These are phyloP conservation scores for Salvator merianae DNA, from an alignment of 2,113 vertebrate species.

Conservation along the genomic window DNA sequence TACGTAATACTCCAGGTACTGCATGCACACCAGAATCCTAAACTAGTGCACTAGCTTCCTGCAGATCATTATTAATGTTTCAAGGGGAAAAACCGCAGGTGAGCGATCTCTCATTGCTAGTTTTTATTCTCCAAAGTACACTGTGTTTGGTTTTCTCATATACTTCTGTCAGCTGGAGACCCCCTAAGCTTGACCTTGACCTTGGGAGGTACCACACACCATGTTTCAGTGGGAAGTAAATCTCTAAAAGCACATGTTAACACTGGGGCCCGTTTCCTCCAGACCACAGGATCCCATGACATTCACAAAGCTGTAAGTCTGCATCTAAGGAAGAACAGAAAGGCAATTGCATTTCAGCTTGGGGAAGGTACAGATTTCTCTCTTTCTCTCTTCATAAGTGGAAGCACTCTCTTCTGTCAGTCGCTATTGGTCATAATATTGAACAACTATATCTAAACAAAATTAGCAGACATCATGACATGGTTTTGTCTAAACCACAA, in stretches of 20 bases:
- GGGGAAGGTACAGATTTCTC: too few relatives aligned
- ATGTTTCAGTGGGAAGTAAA: constrained; percentile 44
- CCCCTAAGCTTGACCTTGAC: constrained; percentile 61
- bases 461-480: too few relatives aligned
- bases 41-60: constrained; percentile 56
- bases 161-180: constrained; percentile 55
- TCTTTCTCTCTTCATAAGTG: not conserved
- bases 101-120: constrained; percentile 50
- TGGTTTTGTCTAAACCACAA: too few relatives aligned
- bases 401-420: too few relatives aligned
- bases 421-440: not conserved
- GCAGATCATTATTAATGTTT: constrained; percentile 50
- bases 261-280: not conserved
- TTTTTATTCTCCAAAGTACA: constrained; percentile 55
- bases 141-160: constrained; percentile 49
- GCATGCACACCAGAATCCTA: constrained; percentile 50
- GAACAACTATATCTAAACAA: not conserved
- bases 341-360: not conserved
- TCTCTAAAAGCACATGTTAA: constrained; percentile 41
- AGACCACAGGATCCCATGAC: not conserved
- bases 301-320: too few relatives aligned
- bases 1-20: not conserved
- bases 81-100: constrained; percentile 59
- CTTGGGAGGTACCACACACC: constrained; percentile 49
- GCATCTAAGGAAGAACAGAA: not conserved